Evolutionary conservation across 2,888 invertebrate genomes (phyloP).

Genomic region (Metallyticus violacea): DNA sequence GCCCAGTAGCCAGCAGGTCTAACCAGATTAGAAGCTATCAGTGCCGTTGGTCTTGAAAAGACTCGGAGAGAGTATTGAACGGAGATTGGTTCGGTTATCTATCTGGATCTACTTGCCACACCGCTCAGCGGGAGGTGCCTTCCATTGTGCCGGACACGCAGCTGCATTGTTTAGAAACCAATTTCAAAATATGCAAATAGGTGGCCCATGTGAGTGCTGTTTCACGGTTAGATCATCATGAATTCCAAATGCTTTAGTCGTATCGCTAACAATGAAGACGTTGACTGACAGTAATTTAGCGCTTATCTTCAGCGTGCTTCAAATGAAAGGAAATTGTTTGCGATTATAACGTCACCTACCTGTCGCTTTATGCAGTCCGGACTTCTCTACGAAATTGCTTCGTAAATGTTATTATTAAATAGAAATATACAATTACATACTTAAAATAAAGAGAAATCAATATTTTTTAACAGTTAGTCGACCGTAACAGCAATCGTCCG

Average conservation of each 20-base stretch:
- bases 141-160: slow-evolving; percentile 16
- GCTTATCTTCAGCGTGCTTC: not conserved
- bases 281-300: not conserved
- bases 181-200: slow-evolving; percentile 29
- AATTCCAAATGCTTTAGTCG: not conserved
- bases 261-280: not conserved
- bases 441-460: too few relatives aligned
- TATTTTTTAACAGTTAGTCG: too few relatives aligned
- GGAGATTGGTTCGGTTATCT: slow-evolving; percentile 21
- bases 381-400: not conserved
- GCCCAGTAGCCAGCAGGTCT: not conserved
- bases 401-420: too few relatives aligned
- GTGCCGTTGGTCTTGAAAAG: slow-evolving; percentile 3
- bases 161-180: slow-evolving; percentile 24
- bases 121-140: not conserved
- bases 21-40: slow-evolving; percentile 11
- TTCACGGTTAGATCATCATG: not conserved
- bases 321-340: not conserved
- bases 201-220: not conserved
- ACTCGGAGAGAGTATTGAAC: slow-evolving; percentile 14
- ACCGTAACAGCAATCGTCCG: too few relatives aligned
- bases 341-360: not conserved
- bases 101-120: not conserved
- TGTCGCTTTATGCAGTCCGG: not conserved
- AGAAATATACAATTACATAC: too few relatives aligned